A percentile compares a stretch with the other conserved stretches of the same genome.
These are phyloP conservation scores for Lycopodina hypogea DNA, from an alignment of 37 sponge, comb jelly and placozoan genomes.

Conservation along the genomic window DNA sequence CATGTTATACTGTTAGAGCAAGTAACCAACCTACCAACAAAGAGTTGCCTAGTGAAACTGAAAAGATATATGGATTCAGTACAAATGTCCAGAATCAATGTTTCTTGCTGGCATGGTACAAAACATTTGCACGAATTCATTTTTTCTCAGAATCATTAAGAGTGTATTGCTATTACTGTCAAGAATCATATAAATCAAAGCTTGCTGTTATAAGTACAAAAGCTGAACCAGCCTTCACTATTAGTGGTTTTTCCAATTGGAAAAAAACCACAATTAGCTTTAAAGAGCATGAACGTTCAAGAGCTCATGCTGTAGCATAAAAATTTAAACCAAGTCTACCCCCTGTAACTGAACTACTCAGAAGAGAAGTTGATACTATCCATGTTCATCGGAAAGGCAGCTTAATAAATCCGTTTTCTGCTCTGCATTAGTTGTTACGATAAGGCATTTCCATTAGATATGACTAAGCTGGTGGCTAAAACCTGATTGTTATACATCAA, in stretches of 20 bases:
- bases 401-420: too few species aligned
- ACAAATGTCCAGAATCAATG: not conserved
- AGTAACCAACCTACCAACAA: not conserved
- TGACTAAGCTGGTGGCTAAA: too few species aligned
- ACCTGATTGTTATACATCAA: too few species aligned
- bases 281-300: constrained; percentile 64
- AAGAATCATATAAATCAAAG: not conserved
- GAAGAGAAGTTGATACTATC: not conserved
- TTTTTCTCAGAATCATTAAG: not conserved
- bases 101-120: constrained; percentile 6
- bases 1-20: constrained; percentile 7
- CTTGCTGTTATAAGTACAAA: not conserved
- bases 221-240: constrained; percentile 22
- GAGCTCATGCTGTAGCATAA: constrained; percentile 53
- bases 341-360: constrained; percentile 3
- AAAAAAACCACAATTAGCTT: constrained; percentile 66
- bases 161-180: constrained; percentile 7
- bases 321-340: not conserved
- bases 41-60: not conserved
- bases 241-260: constrained; percentile 39
- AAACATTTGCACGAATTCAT: constrained; percentile 2
- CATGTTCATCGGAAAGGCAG: too few species aligned
- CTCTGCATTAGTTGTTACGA: too few species aligned
- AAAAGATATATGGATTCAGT: not conserved
- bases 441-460: too few species aligned